These are phyloP conservation scores for Dendrophyllia cribrosa DNA, from an alignment of 64 coral and sea anemone genomes.

Conservation along the genomic window DNA sequence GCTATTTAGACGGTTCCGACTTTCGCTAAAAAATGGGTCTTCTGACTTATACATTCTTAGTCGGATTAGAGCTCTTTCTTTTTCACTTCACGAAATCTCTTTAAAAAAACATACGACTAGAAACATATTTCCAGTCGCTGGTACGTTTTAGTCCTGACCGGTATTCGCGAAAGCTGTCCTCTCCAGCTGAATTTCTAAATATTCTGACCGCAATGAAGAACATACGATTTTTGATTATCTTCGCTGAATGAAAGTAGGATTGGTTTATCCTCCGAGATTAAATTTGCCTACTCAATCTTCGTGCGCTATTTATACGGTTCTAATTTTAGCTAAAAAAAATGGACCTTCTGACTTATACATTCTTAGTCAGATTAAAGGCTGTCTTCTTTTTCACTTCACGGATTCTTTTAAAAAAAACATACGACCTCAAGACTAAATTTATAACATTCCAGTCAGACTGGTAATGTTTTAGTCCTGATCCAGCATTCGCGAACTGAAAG, in stretches of 20 bases:
- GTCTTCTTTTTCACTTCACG: neutral
- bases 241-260: neutral
- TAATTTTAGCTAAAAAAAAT: neutral
- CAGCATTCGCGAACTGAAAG: neutral
- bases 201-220: neutral
- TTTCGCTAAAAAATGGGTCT: neutral
- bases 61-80: neutral
- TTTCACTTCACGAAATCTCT: neutral
- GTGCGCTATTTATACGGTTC: neutral
- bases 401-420: neutral
- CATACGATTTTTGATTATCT: neutral
- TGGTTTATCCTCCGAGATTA: no score
- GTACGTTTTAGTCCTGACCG: neutral
- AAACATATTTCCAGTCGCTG: neutral
- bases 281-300: no score
- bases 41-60: neutral
- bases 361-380: constrained; percentile 22
- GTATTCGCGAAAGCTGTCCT: neutral
- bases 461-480: neutral
- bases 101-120: neutral
- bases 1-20: neutral
- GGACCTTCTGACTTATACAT: neutral
- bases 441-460: constrained; percentile 3
- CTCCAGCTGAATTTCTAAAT: neutral
- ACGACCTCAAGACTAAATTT: neutral